Evolutionary conservation across 2,888 invertebrate genomes (phyloP).

Genomic region (Amblyjoppa fuscipennis): DNA sequence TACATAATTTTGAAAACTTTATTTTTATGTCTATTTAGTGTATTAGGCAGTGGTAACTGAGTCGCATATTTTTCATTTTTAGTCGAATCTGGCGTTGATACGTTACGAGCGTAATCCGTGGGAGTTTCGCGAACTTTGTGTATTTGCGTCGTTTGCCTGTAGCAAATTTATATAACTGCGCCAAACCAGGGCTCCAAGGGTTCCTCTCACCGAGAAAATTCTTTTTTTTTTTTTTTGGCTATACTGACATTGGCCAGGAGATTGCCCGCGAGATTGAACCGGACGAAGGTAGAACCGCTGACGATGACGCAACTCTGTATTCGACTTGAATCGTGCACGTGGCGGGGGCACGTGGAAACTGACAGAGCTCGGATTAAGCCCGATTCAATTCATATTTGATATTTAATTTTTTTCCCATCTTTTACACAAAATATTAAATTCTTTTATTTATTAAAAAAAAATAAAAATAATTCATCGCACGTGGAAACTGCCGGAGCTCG

Average conservation of each 20-base stretch:
- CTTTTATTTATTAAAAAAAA: no score
- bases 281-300: not conserved
- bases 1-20: not conserved
- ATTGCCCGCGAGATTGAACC: constrained; percentile 9
- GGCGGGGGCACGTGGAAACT: constrained; percentile 18
- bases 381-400: no score
- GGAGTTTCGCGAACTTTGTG: not conserved
- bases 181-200: constrained; percentile 7
- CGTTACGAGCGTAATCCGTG: constrained; percentile 28
- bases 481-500: no score
- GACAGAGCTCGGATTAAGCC: not conserved
- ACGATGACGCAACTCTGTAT: constrained; percentile 9
- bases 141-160: constrained; percentile 11
- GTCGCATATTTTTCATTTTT: not conserved
- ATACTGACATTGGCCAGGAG: not conserved
- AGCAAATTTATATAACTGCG: constrained; percentile 8
- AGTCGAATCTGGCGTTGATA: constrained; percentile 12
- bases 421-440: no score
- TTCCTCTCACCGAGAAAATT: not conserved
- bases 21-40: no score
- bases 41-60: no score
- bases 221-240: not conserved
- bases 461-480: no score
- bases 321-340: constrained; percentile 20
- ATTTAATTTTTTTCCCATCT: no score